Conservation (phyloP, 2,797 vertebrate genomes). For the Platyrinchus mystaceus region DNA sequence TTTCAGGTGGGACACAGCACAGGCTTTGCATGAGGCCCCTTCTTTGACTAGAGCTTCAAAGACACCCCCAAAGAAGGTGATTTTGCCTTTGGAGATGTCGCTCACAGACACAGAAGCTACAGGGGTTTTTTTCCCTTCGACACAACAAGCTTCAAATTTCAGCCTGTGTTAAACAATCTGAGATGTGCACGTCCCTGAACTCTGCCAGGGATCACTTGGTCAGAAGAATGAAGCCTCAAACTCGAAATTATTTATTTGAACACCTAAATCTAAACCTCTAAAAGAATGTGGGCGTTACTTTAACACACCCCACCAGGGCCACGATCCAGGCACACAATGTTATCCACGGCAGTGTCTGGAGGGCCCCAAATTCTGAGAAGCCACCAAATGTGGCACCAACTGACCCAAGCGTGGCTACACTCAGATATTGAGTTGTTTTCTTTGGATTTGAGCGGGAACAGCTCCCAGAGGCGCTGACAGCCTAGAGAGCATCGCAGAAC, state of each 20-base stretch:
- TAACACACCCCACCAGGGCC: background rate
- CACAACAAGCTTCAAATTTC: background rate
- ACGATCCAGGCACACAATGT: accelerated
- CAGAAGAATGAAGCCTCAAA: background rate
- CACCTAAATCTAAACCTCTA: no score
- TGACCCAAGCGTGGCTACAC: accelerated
- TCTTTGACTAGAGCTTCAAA: background rate
- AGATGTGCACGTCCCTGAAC: accelerated
- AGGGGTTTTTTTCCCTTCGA: background rate
- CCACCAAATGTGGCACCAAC: accelerated
- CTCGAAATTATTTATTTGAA: background rate
- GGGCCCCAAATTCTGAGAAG: accelerated
- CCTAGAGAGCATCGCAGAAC: background rate
- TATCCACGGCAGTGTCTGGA: accelerated
- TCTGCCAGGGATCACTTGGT: background rate
- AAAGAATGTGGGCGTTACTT: background rate
- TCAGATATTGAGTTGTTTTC: accelerated
- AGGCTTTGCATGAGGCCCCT: background rate
- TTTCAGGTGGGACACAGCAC: background rate
- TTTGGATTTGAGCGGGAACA: background rate
- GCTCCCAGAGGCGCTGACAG: background rate
- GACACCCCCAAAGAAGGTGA: background rate
- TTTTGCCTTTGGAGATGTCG: background rate
- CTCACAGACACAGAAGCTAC: background rate
- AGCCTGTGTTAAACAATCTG: accelerated